Evolutionary conservation across 2,113 vertebrate genomes (phyloP), one percentile per base, ranked within the genome.

Genomic region (Hymenochirus boettgeri): DNA sequence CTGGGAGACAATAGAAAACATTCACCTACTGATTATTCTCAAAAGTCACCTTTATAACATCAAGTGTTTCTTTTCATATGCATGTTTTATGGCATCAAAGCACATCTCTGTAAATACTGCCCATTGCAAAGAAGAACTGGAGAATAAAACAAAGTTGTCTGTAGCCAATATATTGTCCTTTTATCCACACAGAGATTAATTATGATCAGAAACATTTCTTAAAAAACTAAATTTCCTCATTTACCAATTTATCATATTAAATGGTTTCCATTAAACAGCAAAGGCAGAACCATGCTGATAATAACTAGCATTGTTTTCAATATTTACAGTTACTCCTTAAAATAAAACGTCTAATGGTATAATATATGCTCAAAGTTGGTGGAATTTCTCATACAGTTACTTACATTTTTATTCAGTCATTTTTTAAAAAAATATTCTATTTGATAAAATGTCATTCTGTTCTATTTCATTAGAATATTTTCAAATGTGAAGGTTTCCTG

Each of bases 1-100:
- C 81, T 86, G 72, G 72, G 61, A 77, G 71, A 83, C 51, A 42
- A 62, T 71, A 69, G 64, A 48, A 24, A 33, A 7, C 53, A 57
- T 45, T 64, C 17, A 39, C 15, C 46, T 29, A 31, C n/a, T 71
- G 18, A 39, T 58, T 73, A 62, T 71, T 18, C 71, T 67, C 24
- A 4, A 46, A 55, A 55, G 37, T 26, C 21, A 45, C 65, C 48
- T 69, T 46, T 46, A 61, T 61, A 2, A 8, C 57, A 35, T 22
- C 31, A 60, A 26, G 9, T 18, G 39, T 27, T 23, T 12, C 12
- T 46, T 12, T 23, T n/a, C 24, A 48, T 48, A 23, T 8, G 22
- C 6, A 18, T 10, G 46, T 48, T 3, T 22, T 5, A 15, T 21
- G 46, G 46, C 21, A 35, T 35, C 15, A 48, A 10, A 21, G 2